Evolutionary conservation across 2,888 invertebrate genomes (phyloP).

Genomic region (Temnothorax rugatulus): DNA sequence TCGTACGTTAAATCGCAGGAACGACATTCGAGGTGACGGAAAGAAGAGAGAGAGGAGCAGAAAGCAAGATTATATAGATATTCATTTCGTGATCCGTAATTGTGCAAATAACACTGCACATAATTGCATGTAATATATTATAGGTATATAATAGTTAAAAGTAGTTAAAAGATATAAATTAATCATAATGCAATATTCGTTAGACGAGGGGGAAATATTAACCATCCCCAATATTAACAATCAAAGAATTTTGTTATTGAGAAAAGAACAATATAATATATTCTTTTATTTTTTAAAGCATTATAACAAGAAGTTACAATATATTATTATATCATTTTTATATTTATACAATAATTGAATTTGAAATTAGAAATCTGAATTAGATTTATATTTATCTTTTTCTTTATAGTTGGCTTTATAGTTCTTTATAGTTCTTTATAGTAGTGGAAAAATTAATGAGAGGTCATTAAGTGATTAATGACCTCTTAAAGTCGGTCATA

Average conservation of each 20-base stretch:
- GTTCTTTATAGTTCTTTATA: no score
- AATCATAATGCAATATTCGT: background rate
- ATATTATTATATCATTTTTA: background rate
- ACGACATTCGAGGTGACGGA: background rate
- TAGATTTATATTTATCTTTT: background rate
- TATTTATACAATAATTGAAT: background rate
- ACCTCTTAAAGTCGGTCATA: background rate
- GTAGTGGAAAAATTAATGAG: background rate
- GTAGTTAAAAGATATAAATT: background rate
- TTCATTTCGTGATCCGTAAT: background rate
- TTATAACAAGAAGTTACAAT: background rate
- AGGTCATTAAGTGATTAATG: background rate
- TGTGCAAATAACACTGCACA: background rate
- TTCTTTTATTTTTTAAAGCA: background rate
- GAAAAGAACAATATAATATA: background rate
- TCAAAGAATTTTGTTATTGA: background rate
- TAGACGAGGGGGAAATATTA: background rate
- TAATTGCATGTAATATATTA: background rate
- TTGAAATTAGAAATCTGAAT: background rate
- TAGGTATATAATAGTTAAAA: background rate
- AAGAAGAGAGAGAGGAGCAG: background rate
- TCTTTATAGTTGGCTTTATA: no score
- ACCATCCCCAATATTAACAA: background rate
- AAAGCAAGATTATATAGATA: background rate
- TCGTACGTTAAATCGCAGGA: conserved; percentile 57